Conservation (phyloP, 2,888 invertebrate species). For the Megaustenia siamemsis region DNA sequence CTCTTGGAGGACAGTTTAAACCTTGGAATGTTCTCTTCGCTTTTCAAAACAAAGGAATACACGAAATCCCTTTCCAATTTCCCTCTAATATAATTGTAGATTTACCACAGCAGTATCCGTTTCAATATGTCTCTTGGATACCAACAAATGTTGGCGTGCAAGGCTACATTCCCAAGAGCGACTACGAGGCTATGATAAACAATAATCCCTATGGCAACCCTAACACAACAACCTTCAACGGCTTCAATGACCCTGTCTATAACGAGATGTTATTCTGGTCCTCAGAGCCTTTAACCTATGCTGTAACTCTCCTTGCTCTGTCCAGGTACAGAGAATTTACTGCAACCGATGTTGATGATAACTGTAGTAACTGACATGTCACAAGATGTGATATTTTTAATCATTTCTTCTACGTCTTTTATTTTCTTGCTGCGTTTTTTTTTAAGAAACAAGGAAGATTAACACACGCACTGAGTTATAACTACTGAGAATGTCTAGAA, state of each 20-base stretch:
- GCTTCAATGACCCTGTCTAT: background rate
- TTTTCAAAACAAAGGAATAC: background rate
- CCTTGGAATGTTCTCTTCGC: constrained; percentile 11
- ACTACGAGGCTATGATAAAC: constrained; percentile 26
- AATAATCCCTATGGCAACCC: background rate
- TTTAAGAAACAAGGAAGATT: too few relatives aligned
- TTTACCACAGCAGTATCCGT: too few relatives aligned
- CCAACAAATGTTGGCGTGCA: background rate
- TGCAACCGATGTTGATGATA: background rate
- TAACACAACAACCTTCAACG: background rate
- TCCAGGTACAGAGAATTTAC: background rate
- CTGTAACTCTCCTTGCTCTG: background rate
- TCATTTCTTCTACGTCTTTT: too few relatives aligned
- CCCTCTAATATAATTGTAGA: background rate
- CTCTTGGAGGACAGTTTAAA: background rate
- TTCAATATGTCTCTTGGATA: background rate
- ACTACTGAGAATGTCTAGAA: too few relatives aligned
- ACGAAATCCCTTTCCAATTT: background rate
- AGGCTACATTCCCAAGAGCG: background rate
- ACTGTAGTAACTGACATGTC: too few relatives aligned
- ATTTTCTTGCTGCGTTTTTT: too few relatives aligned
- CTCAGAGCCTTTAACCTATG: background rate
- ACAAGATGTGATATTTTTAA: too few relatives aligned
- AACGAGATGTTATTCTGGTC: background rate
- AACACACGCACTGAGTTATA: too few relatives aligned